A percentile compares a stretch with the other conserved stretches of the same genome.
Conservation (phyloP, 2,888 invertebrate species). For the Gymnoscelis rufifasciata region DNA sequence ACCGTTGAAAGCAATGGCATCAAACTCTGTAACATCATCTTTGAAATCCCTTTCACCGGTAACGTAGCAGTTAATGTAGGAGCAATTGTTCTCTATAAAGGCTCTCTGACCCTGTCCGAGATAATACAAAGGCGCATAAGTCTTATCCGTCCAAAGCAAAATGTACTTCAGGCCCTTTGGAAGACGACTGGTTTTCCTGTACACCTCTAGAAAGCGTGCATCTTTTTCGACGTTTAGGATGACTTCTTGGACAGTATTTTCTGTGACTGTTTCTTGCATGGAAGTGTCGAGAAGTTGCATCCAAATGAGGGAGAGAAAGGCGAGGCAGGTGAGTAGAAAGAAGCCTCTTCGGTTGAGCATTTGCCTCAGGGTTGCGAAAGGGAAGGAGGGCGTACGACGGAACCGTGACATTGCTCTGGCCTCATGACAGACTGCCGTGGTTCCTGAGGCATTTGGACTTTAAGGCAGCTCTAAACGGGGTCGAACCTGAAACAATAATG, state of each 20-base stretch:
- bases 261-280: constrained; percentile 22
- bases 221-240: constrained; percentile 52
- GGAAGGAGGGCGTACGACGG: constrained; percentile 13
- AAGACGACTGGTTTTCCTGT: constrained; percentile 45
- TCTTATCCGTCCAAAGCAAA: constrained; percentile 52
- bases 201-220: constrained; percentile 52
- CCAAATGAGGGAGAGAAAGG: constrained; percentile 47
- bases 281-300: constrained; percentile 34
- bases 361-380: constrained; percentile 31
- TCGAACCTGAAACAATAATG: constrained; percentile 24
- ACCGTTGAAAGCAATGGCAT: constrained; percentile 63
- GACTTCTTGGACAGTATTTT: constrained; percentile 47
- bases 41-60: constrained; percentile 47
- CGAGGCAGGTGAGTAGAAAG: constrained; percentile 42
- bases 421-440: constrained; percentile 38
- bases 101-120: constrained; percentile 49
- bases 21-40: constrained; percentile 48
- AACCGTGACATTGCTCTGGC: constrained; percentile 25
- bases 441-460: constrained; percentile 25
- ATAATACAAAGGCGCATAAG: constrained; percentile 50
- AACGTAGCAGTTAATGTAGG: constrained; percentile 56
- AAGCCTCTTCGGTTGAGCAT: constrained; percentile 43
- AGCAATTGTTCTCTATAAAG: constrained; percentile 59
- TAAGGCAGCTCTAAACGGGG: not conserved
- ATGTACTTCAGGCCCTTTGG: constrained; percentile 55